Evolutionary conservation across 2,797 vertebrate species (phyloP), one percentile per base, ranked within the genome.

Genomic region (Martes flavigula): DNA sequence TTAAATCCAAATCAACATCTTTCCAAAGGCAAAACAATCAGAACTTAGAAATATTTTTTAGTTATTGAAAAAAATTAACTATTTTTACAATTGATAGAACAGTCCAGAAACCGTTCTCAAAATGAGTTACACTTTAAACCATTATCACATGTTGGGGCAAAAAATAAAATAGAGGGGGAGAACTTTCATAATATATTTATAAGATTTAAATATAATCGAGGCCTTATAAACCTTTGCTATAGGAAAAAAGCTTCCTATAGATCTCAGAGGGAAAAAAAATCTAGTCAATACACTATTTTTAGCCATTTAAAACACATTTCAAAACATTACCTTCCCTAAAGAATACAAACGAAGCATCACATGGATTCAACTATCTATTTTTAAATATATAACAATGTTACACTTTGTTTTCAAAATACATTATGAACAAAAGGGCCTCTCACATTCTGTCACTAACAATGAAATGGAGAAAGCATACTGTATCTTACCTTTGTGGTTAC

Each of bases 401-500:
- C 8, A 97, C 40, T 86, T 79, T 70, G 96, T 64, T 87, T 94
- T 93, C 48, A 96, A 97, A 98, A 97, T 13, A 93, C 35, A 78
- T 32, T 75, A 87, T 78, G 40, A 73, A 97, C 95, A 75, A 97
- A 97, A 95, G 95, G 58, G 56, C 85, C 86, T 97, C 48, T 35
- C 35, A 92, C 7, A 94, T 5, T n/a, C 82, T 21, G 92, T 60
- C 72, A 98, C 95, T 97, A 97, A 98, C 93, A 87, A 93, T 40
- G 56, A 95, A 94, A 91, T 0, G 91, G 6, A 97, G 66, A 98
- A 98, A 97, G 95, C 87, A 93, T 68, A 90, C 82, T 96, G 73
- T 51, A 3, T 85, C 99, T 99, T 99, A 99, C 99, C 99, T 99
- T 99, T 87, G 99, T 99, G 68, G 99, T 99, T 98, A 99, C 99